Conservation (phyloP, 2,888 invertebrate species). For the Drosophila differens region DNA sequence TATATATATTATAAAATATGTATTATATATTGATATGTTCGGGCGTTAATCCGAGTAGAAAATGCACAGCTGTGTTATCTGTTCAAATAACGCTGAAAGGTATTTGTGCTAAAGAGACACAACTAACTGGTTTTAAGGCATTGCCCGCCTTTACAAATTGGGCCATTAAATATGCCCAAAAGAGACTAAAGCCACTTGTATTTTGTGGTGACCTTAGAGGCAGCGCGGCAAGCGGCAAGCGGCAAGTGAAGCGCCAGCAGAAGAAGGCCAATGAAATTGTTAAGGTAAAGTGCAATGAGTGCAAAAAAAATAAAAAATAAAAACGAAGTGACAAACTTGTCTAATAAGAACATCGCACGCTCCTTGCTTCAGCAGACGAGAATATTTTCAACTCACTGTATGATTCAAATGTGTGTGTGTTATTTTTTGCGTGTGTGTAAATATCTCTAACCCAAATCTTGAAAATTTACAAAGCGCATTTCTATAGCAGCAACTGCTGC, state of each 20-base stretch:
- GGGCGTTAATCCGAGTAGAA: neutral
- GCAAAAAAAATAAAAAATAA: slow-evolving; percentile 12
- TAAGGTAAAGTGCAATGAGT: slow-evolving; percentile 52
- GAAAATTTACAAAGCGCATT: slow-evolving; percentile 75
- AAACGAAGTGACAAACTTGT: slow-evolving; percentile 41
- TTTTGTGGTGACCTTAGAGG: slow-evolving; percentile 57
- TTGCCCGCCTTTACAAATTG: slow-evolving; percentile 16
- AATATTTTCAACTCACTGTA: slow-evolving; percentile 10
- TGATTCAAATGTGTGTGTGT: slow-evolving; percentile 15
- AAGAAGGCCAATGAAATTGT: slow-evolving; percentile 16
- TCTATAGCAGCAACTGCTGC: slow-evolving; percentile 36
- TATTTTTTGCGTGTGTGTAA: slow-evolving; percentile 47
- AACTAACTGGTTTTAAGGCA: slow-evolving; percentile 18
- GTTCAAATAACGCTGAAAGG: slow-evolving; percentile 4
- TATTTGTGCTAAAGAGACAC: neutral
- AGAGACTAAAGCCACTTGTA: slow-evolving; percentile 21
- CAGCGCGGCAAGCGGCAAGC: slow-evolving; percentile 7
- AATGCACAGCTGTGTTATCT: neutral
- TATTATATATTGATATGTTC: neutral
- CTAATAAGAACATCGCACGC: slow-evolving; percentile 48
- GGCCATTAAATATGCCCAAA: slow-evolving; percentile 40
- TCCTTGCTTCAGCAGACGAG: slow-evolving; percentile 16
- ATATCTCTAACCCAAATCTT: slow-evolving; percentile 79
- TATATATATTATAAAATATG: too few species aligned
- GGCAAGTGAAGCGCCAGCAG: neutral